Evolutionary conservation across 2,888 invertebrate genomes (phyloP).

Genomic region (Amphipoea oculea): DNA sequence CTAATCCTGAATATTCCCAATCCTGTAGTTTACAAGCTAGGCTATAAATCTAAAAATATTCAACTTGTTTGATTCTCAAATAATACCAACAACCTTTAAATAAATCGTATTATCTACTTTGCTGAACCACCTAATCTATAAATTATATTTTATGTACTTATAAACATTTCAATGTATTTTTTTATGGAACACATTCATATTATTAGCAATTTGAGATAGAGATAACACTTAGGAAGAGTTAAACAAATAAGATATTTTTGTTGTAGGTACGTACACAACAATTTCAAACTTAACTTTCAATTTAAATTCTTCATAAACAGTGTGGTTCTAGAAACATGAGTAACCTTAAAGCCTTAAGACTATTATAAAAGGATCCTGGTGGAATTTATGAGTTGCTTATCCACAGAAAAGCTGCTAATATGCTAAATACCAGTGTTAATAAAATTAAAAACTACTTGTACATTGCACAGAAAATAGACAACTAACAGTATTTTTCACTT

Average conservation of each 20-base stretch:
- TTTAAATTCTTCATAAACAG: background rate
- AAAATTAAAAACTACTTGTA: background rate
- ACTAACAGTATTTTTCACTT: conserved; percentile 6
- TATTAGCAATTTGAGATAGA: conserved; percentile 8
- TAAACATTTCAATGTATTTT: background rate
- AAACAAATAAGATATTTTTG: conserved; percentile 9
- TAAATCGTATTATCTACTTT: conserved; percentile 32
- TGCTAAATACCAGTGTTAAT: background rate
- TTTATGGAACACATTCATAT: background rate
- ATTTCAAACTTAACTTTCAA: background rate
- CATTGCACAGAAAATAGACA: conserved; percentile 22
- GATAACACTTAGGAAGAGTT: conserved; percentile 28
- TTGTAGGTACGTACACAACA: background rate
- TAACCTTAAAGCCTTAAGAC: background rate
- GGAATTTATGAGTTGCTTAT: background rate
- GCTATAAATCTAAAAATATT: background rate
- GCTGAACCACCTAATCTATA: conserved; percentile 26
- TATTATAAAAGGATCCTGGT: background rate
- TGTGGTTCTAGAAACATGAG: background rate
- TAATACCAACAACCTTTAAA: conserved; percentile 7
- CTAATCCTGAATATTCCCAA: background rate
- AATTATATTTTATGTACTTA: background rate
- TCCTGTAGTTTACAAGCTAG: background rate
- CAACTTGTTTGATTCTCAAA: conserved; percentile 5
- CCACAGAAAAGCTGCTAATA: background rate